Conservation (phyloP, 1,140 invertebrate species). For the Chlorops oryzae region DNA sequence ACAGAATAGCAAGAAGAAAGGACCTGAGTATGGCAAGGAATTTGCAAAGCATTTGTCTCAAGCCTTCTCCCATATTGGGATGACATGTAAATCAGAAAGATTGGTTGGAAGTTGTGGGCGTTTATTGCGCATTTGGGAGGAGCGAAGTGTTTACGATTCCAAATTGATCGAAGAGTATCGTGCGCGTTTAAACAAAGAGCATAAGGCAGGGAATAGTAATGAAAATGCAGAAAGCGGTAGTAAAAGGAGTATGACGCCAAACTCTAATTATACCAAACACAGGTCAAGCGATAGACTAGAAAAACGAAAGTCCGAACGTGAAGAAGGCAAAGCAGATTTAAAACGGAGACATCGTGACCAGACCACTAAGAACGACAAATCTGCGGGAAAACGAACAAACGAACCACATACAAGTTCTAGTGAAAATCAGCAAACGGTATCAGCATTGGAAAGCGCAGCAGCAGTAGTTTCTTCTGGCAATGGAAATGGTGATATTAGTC, state of each 20-base stretch:
- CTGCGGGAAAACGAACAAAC: constrained; percentile 21
- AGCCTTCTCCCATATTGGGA: constrained; percentile 75
- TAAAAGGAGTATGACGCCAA: constrained; percentile 23
- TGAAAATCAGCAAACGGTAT: constrained; percentile 27
- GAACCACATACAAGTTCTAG: not conserved
- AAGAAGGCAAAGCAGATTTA: constrained; percentile 32
- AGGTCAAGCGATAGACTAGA: constrained; percentile 44
- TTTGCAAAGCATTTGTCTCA: constrained; percentile 70
- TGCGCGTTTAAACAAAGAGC: constrained; percentile 18
- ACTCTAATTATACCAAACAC: too few relatives aligned
- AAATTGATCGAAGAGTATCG: constrained; percentile 66
- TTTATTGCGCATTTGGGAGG: constrained; percentile 86
- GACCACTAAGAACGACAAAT: constrained; percentile 14
- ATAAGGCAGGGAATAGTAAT: constrained; percentile 15
- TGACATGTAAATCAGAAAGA: constrained; percentile 63
- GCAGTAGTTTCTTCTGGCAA: too few relatives aligned
- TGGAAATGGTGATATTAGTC: constrained; percentile 54
- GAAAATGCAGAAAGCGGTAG: constrained; percentile 6
- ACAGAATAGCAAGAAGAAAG: constrained; percentile 97
- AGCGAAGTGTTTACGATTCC: constrained; percentile 81
- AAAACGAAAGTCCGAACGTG: constrained; percentile 29
- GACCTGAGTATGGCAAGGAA: constrained; percentile 88
- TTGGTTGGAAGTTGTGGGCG: constrained; percentile 71
- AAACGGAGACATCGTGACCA: constrained; percentile 24
- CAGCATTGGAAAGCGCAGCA: too few relatives aligned